Conservation (phyloP, 2,113 vertebrate species). For the Hippolais icterina region DNA sequence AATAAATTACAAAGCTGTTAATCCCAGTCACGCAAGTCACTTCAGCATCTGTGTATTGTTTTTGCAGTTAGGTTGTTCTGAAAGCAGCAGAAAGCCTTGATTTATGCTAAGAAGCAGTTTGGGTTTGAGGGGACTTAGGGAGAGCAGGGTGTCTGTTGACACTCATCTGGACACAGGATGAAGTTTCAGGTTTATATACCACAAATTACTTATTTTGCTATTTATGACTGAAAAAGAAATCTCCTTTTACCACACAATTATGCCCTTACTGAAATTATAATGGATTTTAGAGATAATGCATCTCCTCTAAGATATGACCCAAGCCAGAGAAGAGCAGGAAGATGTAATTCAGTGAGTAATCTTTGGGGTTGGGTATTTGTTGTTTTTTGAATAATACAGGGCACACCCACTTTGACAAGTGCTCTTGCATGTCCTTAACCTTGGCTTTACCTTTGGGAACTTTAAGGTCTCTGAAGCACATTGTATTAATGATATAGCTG, state of each 20-base stretch:
- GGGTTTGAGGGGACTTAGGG: neutral
- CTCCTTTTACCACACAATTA: neutral
- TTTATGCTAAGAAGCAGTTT: neutral
- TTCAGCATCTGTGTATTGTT: neutral
- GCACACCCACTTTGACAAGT: neutral
- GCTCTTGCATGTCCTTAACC: rapidly evolving
- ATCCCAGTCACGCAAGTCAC: neutral
- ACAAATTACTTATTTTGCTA: neutral
- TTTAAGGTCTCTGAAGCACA: neutral
- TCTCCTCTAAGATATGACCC: neutral
- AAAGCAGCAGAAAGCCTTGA: neutral
- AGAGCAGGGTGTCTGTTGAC: neutral
- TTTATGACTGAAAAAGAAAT: neutral
- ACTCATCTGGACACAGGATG: neutral
- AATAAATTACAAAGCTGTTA: neutral
- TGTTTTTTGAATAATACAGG: neutral
- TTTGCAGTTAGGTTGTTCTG: neutral
- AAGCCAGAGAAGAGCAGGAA: neutral
- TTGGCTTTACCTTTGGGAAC: neutral
- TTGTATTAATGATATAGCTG: neutral
- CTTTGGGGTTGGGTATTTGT: neutral
- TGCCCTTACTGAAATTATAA: neutral
- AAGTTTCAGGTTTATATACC: neutral
- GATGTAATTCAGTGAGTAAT: neutral
- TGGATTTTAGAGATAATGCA: neutral